Evolutionary conservation across 2,113 vertebrate species (phyloP).

Genomic region (Ariopsis seemanni): DNA sequence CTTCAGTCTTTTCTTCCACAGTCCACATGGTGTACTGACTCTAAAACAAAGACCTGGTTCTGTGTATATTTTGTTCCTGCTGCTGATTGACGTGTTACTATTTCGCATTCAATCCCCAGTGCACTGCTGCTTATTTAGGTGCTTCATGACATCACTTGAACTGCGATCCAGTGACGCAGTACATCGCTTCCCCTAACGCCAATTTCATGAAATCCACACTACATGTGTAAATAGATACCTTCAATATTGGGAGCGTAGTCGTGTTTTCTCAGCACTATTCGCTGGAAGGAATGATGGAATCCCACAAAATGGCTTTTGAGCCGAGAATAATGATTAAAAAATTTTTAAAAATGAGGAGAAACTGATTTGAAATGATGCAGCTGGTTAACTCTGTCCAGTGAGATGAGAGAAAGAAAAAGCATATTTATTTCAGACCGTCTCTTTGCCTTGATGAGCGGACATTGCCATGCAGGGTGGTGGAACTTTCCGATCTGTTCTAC

Average conservation of each 20-base stretch:
- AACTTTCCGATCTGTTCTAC: conserved; percentile 52
- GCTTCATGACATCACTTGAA: background rate
- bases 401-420: conserved; percentile 4
- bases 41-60: background rate
- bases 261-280: background rate
- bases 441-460: conserved; percentile 55
- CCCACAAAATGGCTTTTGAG: background rate
- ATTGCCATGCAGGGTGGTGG: conserved; percentile 48
- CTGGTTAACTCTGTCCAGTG: conserved; percentile 12
- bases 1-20: background rate
- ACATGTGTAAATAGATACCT: background rate
- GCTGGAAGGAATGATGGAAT: background rate
- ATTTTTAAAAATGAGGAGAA: background rate
- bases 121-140: background rate
- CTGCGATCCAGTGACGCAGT: background rate
- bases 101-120: background rate
- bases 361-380: background rate
- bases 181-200: background rate
- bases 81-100: background rate
- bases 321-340: background rate
- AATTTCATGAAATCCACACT: background rate
- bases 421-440: conserved; percentile 51
- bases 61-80: background rate
- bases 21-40: background rate
- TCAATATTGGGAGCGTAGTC: background rate